A percentile compares a stretch with the other conserved stretches of the same genome.
Evolutionary conservation across 2,113 vertebrate genomes (phyloP).

Genomic region (Lasiurus cinereus): DNA sequence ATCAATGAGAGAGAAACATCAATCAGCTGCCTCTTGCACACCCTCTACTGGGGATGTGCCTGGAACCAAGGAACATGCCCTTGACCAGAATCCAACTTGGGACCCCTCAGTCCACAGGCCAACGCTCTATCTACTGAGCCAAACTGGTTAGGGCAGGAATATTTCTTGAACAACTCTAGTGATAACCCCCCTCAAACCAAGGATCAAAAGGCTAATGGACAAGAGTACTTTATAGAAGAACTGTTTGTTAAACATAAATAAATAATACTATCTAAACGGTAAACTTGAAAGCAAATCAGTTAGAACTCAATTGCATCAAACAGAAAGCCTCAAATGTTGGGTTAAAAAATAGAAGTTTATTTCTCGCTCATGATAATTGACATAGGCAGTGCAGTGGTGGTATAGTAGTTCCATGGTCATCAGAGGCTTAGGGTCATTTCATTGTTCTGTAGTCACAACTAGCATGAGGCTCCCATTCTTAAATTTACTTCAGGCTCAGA

Average conservation of each 20-base stretch:
- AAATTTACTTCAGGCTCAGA: conserved; percentile 19
- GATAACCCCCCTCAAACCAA: neutral
- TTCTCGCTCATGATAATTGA: conserved; percentile 1
- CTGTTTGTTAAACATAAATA: neutral
- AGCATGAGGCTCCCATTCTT: neutral
- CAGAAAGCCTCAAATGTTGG: neutral
- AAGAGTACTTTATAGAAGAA: conserved; percentile 21
- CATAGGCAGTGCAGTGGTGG: neutral
- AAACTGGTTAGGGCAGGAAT: neutral
- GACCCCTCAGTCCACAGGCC: no score
- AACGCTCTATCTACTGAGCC: no score
- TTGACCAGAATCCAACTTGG: no score
- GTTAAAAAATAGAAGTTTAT: neutral
- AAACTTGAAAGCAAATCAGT: neutral
- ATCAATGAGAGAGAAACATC: no score
- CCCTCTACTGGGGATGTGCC: no score
- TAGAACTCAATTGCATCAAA: neutral
- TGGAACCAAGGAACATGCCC: no score
- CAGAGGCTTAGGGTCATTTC: neutral
- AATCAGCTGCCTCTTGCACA: no score
- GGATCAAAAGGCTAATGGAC: neutral
- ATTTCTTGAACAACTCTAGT: neutral
- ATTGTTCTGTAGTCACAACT: neutral
- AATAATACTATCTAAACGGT: neutral
- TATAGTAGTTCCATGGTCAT: neutral